Percentiles rank a stretch among this genome's conserved stretches.
These are phyloP conservation scores for Plutomurus gul DNA, from an alignment of 1,140 invertebrate species.

Conservation along the genomic window DNA sequence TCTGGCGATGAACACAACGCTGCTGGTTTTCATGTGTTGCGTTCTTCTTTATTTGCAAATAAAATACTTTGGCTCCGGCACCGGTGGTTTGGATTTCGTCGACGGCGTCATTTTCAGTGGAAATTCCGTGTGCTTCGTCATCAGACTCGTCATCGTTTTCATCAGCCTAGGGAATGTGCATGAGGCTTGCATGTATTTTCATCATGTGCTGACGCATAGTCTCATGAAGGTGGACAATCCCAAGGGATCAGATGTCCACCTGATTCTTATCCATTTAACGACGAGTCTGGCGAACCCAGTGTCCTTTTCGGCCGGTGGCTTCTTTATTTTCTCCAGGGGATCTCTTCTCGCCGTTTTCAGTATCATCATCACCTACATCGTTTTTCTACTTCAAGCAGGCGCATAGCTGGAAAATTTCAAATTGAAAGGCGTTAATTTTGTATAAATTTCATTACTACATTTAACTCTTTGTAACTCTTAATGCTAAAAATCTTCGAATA, in stretches of 20 bases:
- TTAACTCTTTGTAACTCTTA: too few relatives aligned
- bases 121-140: neutral
- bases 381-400: constrained; percentile 50
- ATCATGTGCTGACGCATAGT: neutral
- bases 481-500: too few relatives aligned
- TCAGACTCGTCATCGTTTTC: constrained; percentile 45
- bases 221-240: neutral
- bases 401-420: too few relatives aligned
- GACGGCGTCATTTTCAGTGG: neutral
- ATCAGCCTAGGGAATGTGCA: constrained; percentile 49
- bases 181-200: constrained; percentile 35
- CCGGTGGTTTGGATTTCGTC: neutral
- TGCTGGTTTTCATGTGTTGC: constrained; percentile 33
- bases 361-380: constrained; percentile 48
- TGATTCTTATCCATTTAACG: constrained; percentile 39
- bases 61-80: neutral
- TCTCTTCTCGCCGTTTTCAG: constrained; percentile 43
- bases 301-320: constrained; percentile 46
- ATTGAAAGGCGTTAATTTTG: too few relatives aligned
- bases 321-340: constrained; percentile 41
- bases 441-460: too few relatives aligned
- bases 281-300: constrained; percentile 36
- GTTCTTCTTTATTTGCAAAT: constrained; percentile 18
- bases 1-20: constrained; percentile 25
- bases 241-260: constrained; percentile 28